Evolutionary conservation across 1,140 invertebrate species (phyloP), one percentile per base, ranked within the genome.

Genomic region (Drosophila grimshawi): DNA sequence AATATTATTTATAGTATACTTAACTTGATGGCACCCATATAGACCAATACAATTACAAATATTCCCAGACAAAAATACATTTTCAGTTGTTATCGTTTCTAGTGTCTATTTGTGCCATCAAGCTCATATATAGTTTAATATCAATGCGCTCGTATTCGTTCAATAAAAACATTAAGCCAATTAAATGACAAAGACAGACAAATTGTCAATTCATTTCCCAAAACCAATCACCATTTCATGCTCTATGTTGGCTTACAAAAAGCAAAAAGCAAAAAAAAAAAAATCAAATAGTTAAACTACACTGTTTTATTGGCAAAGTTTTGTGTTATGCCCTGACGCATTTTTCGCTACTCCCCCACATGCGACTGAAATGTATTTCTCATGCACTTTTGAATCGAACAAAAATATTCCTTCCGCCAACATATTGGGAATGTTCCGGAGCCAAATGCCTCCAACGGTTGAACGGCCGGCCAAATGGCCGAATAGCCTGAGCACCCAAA

Each of bases 301-400:
- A 71, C 76, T 82, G 66, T 81, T 83, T 76, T 88, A 88, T 88
- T 82, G 65, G 4, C 3, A 86, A 88, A 88, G 65, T 86, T 89
- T 80, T 60, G 39, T 85, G 65, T 57, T 37, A 3, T 7, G 32
- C 35, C 8, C 70, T 60, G 66, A n/a, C 39, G 19, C 19, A 19
- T 19, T 19, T 19, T 19, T 19, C 19, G 19, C 19, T 19, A 1
- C 19, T 19, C 19, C 19, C 19, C 0, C 19, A 1, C 19, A 1
- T 19, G 19, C 71, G 57, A 76, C 68, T 74, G 80, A 83, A 86
- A 88, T 86, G 80, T 86, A 88, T 88, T 88, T 83, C 76, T 56
- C 68, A 71, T 86, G 83, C 83, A 80, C 65, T 83, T 83, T 88
- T 80, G 70, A 83, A 88, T 83, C 66, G 76, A 89, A 89, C 76